phyloP scores from a whole-genome alignment of 2,797 vertebrate genomes.

The Myripristis jacobus region DNA sequence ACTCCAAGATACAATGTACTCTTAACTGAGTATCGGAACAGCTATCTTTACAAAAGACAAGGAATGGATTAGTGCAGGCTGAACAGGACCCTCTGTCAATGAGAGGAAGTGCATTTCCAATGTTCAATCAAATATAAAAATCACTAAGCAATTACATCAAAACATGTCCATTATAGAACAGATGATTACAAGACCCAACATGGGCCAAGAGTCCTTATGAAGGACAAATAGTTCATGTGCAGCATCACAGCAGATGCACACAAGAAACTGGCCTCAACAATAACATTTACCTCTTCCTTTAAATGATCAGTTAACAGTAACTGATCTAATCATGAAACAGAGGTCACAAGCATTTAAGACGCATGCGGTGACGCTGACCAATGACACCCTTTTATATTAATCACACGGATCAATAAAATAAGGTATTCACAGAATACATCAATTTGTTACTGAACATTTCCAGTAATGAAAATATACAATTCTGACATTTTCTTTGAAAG shows the following conservation, averaged over 20 bases:
- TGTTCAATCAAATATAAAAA: neutral
- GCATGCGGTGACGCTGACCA: neutral
- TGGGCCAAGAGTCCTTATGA: slow-evolving; percentile 40
- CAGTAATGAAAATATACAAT: neutral
- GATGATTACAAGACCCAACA: slow-evolving; percentile 33
- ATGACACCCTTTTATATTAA: neutral
- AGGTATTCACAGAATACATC: slow-evolving; percentile 47
- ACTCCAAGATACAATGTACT: slow-evolving; percentile 34
- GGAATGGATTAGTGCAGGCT: slow-evolving; percentile 18
- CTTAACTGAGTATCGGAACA: slow-evolving; percentile 21
- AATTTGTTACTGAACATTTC: fast-evolving
- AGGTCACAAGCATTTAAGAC: neutral
- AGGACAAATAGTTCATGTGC: slow-evolving; percentile 18
- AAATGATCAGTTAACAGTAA: neutral
- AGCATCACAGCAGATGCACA: neutral
- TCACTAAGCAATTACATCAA: neutral
- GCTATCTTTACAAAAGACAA: slow-evolving; percentile 41
- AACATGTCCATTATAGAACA: slow-evolving; percentile 7
- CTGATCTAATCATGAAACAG: neutral
- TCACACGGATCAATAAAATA: neutral
- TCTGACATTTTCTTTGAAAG: neutral
- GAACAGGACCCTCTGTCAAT: slow-evolving; percentile 18
- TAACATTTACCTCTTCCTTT: neutral
- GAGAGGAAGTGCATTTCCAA: slow-evolving; percentile 13
- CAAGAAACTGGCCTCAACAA: slow-evolving; percentile 10